Evolutionary conservation across 2,888 invertebrate genomes (phyloP).

Genomic region (Anthophora plumipes): DNA sequence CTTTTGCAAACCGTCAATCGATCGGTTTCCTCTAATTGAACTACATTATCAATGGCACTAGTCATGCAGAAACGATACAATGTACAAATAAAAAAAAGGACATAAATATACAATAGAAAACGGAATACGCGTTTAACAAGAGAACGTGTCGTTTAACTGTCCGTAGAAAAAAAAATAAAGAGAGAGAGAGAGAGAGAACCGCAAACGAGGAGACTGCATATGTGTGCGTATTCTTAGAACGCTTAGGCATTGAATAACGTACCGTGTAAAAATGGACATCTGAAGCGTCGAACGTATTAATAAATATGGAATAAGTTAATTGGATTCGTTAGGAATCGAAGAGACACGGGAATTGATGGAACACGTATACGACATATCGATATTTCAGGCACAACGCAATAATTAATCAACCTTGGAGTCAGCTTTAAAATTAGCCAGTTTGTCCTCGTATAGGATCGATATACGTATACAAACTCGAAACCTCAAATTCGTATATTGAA

Average conservation of each 20-base stretch:
- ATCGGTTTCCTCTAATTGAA: neutral
- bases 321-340: neutral
- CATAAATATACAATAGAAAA: slow-evolving; percentile 18
- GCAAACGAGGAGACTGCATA: neutral
- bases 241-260: slow-evolving; percentile 19
- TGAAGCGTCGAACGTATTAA: slow-evolving; percentile 37
- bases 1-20: slow-evolving; percentile 15
- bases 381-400: neutral
- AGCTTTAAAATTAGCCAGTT: neutral
- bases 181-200: too few relatives aligned
- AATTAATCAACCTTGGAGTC: neutral
- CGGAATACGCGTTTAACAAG: slow-evolving; percentile 35
- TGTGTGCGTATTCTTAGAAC: slow-evolving; percentile 46
- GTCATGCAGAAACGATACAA: slow-evolving; percentile 33
- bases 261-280: slow-evolving; percentile 12
- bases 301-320: slow-evolving; percentile 48
- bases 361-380: slow-evolving; percentile 1
- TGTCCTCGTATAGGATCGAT: neutral
- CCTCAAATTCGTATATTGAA: neutral
- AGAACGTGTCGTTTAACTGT: slow-evolving; percentile 19
- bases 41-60: slow-evolving; percentile 57
- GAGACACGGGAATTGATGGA: neutral
- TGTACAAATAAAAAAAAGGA: slow-evolving; percentile 23
- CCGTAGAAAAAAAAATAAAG: neutral
- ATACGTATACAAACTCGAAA: slow-evolving; percentile 19